Evolutionary conservation across 2,888 invertebrate species (phyloP), one percentile per base, ranked within the genome.

Genomic region (Sympetrum striolatum): DNA sequence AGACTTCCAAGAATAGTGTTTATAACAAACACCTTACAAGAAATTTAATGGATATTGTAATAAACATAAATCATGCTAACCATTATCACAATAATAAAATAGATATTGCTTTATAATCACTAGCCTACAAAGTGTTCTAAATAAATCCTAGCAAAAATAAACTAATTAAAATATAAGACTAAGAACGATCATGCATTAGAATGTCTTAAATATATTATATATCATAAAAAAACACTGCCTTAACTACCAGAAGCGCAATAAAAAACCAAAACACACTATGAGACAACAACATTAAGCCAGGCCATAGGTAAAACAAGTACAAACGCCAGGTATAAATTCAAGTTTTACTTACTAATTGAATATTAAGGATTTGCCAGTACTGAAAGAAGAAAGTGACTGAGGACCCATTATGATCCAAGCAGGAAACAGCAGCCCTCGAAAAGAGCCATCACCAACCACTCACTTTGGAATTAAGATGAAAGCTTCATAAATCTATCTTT

Each of bases 321-420:
- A 64, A 37, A 14, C 37, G 86, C n/a, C 31, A 64, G 14, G 8
- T 73, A 64, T n/a, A 37, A 86, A 86, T 37, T 35, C n/a, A 64
- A 86, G 14, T 73, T 60, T 86, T 86, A 86, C 86, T 86, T 86
- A 86, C 86, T 60, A 86, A 86, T 86, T 86, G 60, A 86, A 86
- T 60, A 86, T 39, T 86, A 86, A 39, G 39, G 60, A 48, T 86
- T 86, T 86, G 64, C 60, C 86, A 86, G 86, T 86, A 60, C 5
- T 86, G 86, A 86, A 86, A 86, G 86, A 60, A 86, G 86, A 60
- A 12, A 86, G 37, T 35, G n/a, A 86, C 60, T 60, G 35, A 60
- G 86, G 60, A 39, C 35, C 60, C 60, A 64, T 86, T 37, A 58
- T 53, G 48, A 53, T 73, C 90, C 64, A 39, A 31, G 53, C 80